Base-by-base conservation (phyloP, 2,888 invertebrate genomes). In the Heterodera filipjevi region DNA sequence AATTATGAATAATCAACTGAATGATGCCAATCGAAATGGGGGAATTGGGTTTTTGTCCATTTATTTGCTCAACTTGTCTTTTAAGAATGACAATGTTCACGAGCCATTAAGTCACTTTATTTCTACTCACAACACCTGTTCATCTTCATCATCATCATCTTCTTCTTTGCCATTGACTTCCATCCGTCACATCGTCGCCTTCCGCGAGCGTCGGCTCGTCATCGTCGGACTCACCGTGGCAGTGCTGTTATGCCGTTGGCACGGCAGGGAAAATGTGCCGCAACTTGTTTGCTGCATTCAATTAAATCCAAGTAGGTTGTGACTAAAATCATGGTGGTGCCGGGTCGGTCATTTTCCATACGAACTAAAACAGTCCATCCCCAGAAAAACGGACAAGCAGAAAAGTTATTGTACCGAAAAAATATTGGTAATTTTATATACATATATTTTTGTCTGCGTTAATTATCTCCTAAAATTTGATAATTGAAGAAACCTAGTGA, bases 181-280 rank as follows among this genome's bases (percentile, higher is more conserved):
- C n/a, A 66, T 80, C 22, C 71, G 77, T 3, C 46, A 78, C 44
- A 75, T 81, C 32, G 35, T 46, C 33, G 49, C 35, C 32, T 79
- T 77, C 91, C 70, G 89, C 90, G 49, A 92, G 92, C 89, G 75
- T 8, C 72, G 70, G 22, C 32, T 66, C 8, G 74, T 79, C 8
- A 66, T 81, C n/a, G 70, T 81, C 70, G 53, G 76, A 10, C 49
- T 89, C 92, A 80, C 92, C 76, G 91, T 95, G 81, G 94, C 95
- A 87, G 91, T 91, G 2, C 77, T 85, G 64, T 77, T 84, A 8
- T 79, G 81, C 64, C 71, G 78, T 19, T 71, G 72, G 66, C 49
- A 76, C 75, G 71, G 66, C 32, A 16, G 66, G 16, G 78, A 64
- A 44, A 59, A 27, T 33, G 66, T 49, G 66, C 78, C 78, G 8